These are phyloP conservation scores for Sander lucioperca DNA, from an alignment of 2,113 vertebrate genomes.

Conservation along the genomic window DNA sequence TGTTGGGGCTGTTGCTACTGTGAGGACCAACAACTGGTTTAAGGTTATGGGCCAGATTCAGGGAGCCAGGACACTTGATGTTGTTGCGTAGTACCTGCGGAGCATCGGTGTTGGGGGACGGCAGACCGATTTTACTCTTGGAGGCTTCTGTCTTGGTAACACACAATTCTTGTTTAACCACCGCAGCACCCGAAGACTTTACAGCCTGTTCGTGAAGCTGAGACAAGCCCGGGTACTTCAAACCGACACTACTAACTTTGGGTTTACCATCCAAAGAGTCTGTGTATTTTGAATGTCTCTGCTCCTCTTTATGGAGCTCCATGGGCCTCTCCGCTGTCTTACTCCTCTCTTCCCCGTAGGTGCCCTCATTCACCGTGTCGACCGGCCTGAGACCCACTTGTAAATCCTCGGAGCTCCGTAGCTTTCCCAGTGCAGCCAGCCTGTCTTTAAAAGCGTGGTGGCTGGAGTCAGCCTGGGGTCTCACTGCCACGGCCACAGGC, in stretches of 20 bases:
- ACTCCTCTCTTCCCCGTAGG: conserved; percentile 63
- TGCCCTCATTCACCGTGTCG: conserved; percentile 53
- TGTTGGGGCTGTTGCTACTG: conserved; percentile 88
- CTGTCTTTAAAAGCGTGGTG: conserved; percentile 90
- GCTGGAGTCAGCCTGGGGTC: conserved; percentile 84
- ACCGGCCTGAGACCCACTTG: conserved; percentile 53
- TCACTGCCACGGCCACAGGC: conserved; percentile 50
- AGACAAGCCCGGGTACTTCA: conserved; percentile 85
- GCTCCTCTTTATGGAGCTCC: conserved; percentile 77
- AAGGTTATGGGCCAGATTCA: conserved; percentile 79
- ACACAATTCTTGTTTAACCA: conserved; percentile 83
- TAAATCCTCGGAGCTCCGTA: conserved; percentile 84
- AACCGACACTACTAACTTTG: conserved; percentile 67
- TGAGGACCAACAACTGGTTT: conserved; percentile 84
- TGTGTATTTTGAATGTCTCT: conserved; percentile 76
- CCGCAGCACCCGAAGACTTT: conserved; percentile 78
- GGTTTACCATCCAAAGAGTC: conserved; percentile 79
- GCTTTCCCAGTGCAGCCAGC: conserved; percentile 88
- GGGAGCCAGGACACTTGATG: conserved; percentile 84
- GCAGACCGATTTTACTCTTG: conserved; percentile 85
- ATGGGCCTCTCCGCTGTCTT: conserved; percentile 72
- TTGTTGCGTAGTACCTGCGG: conserved; percentile 84
- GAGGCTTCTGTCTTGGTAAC: conserved; percentile 86
- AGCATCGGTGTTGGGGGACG: conserved; percentile 81
- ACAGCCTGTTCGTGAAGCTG: conserved; percentile 76